Evolutionary conservation across 2,113 vertebrate species (phyloP), one percentile per base, ranked within the genome.

Genomic region (Alethe diademata): DNA sequence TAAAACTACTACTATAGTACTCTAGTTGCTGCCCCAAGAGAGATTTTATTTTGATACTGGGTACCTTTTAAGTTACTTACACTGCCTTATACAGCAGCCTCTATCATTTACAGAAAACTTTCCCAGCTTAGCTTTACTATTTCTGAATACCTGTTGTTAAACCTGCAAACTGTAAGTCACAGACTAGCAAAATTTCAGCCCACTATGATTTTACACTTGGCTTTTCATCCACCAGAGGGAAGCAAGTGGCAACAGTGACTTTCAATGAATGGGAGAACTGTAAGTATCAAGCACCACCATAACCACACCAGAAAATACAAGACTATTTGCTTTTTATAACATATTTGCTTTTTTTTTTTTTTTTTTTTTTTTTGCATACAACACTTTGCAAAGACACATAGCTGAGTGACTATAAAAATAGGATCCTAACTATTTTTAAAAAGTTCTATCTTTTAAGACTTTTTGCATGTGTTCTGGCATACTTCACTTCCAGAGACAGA

Each of bases 221-320:
- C 22, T 88, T 93, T 90, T 89, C 47, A 81, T 33, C 91, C 95
- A 89, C 89, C 76, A 96, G 91, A 83, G 93, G 95, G 94, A 74
- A 82, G 23, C 64, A 91, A 69, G 47, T 9, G 50, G 65, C 78
- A 84, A 81, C 1, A 51, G 11, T 40, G 75, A 86, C n/a, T 66
- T 82, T 22, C 29, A 80, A 25, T 5, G n/a, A 67, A 67, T 5
- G 17, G 28, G 25, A 92, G 19, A 74, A 66, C 11, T 29, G 35
- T 13, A 33, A 51, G 33, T 89, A 57, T 35, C 0, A 2, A 67
- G 35, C 26, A 92, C 4, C 11, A 66, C 4, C 13, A 42, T 22
- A 42, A 43, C 10, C 22, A 60, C 28, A 45, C 13, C 42, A 93
- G 40, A 56, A 71, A 60, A 79, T 13, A 67, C 8, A 60, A 53